Base-by-base conservation (phyloP, 2,888 invertebrate species). In the Prosopocoilus inquinatus region DNA sequence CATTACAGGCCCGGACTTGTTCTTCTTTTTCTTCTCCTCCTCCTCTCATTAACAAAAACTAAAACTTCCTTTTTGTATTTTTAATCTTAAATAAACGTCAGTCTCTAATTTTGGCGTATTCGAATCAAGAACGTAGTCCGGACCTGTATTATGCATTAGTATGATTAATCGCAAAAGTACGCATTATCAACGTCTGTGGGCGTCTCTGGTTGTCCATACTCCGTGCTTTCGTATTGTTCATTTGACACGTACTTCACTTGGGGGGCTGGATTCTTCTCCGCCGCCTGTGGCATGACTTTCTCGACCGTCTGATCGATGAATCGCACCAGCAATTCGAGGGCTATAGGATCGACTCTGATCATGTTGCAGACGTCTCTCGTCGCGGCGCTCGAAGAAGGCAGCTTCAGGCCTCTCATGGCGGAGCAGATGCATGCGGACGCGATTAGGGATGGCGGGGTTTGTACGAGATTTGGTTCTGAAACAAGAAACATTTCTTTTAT, bases 391-490 rank as follows among this genome's bases (percentile, higher is more conserved):
- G 72, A 79, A 65, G 61, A 81, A 69, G 80, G 80, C 75, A 76
- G 64, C 58, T 78, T 78, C 55, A 86, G 68, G 1, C 88, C 88
- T 8, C 84, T 80, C 8, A 85, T 83, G 1, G 89, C 88, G 0
- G 88, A 86, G 41, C 84, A 82, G 51, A 89, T 81, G 70, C 88
- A 87, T 4, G 88, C 87, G 8, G 85, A 82, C 0, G 89, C 88
- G 12, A 89, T 82, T 69, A 88, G 70, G 1, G 89, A 89, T 20
- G 89, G 87, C 9, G 85, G 83, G 53, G 85, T 85, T 70, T 85
- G 80, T 60, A 89, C 84, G 69, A 89, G 84, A 64, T 84, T 84
- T n/a, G 87, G 85, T 75, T 90, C 90, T 89, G 84, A 34, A 78
- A 79, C 62, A 71, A 71, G 66, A 63, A 60, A 64, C 65, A 63